Evolutionary conservation across 2,113 vertebrate species (phyloP).

Genomic region (Pachyramphus minor): DNA sequence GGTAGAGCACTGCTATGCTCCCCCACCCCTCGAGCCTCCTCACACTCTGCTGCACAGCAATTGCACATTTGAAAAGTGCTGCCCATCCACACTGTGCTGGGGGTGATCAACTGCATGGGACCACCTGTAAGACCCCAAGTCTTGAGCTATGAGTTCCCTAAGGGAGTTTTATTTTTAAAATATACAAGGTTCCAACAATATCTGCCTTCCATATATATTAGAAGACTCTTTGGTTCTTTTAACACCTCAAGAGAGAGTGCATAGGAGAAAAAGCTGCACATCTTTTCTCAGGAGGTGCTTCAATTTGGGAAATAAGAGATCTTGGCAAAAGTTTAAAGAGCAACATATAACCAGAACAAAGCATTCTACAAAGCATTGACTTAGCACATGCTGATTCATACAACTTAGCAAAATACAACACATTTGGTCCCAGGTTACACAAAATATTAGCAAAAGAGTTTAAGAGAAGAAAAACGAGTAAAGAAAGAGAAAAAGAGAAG

Average conservation of each 20-base stretch:
- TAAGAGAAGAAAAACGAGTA: neutral
- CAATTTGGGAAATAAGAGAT: neutral
- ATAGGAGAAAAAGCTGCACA: neutral
- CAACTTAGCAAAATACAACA: neutral
- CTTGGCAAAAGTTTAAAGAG: neutral
- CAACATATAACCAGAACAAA: neutral
- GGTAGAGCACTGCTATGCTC: neutral
- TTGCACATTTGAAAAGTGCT: fast-evolving
- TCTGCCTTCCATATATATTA: neutral
- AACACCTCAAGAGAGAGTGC: neutral
- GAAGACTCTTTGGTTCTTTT: neutral
- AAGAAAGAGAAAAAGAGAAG: neutral
- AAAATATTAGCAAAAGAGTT: neutral
- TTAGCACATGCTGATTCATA: neutral
- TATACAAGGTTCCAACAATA: neutral
- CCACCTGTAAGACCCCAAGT: neutral
- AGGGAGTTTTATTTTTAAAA: neutral
- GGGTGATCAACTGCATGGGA: fast-evolving
- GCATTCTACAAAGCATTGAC: neutral
- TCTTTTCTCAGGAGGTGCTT: neutral
- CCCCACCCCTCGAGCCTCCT: neutral
- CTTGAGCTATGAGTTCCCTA: neutral
- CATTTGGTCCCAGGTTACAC: neutral
- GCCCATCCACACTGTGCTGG: fast-evolving
- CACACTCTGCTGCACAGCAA: neutral